phyloP scores from a whole-genome alignment of 2,888 invertebrate species.

The Diaperis boleti region DNA sequence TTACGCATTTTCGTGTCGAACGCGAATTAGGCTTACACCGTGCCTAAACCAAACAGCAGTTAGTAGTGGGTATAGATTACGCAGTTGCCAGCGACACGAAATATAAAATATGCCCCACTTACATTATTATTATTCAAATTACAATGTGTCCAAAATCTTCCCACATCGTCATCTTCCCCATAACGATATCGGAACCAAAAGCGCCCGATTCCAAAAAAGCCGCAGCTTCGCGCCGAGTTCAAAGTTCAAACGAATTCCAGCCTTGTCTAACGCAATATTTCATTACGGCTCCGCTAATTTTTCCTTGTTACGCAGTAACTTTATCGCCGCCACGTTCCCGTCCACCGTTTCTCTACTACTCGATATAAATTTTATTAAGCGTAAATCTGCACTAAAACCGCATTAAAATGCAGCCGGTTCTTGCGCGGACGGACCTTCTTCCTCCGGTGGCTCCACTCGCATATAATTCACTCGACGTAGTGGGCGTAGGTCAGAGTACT shows the following conservation, averaged over 20 bases:
- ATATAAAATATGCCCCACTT: no score
- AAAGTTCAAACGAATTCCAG: background rate
- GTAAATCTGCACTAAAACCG: conserved; percentile 22
- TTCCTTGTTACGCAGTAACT: conserved; percentile 1
- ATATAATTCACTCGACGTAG: conserved; percentile 33
- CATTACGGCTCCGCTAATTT: background rate
- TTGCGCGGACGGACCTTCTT: conserved; percentile 23
- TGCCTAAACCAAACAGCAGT: no score
- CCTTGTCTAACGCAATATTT: background rate
- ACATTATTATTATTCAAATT: no score
- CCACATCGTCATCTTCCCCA: no score
- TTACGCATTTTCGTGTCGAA: no score
- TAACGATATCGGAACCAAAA: background rate
- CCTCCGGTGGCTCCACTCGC: conserved; percentile 32
- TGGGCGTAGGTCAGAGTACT: conserved; percentile 49
- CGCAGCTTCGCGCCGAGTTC: background rate
- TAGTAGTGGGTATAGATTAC: no score
- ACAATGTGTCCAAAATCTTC: no score
- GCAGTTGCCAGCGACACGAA: no score
- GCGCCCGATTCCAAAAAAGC: background rate
- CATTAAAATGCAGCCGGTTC: conserved; percentile 22
- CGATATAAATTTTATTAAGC: conserved; percentile 24
- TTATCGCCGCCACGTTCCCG: conserved; percentile 14
- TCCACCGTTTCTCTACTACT: conserved; percentile 8
- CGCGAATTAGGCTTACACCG: no score